Evolutionary conservation across 2,888 invertebrate genomes (phyloP), one percentile per base, ranked within the genome.

Genomic region (Caenorhabditis sinica): DNA sequence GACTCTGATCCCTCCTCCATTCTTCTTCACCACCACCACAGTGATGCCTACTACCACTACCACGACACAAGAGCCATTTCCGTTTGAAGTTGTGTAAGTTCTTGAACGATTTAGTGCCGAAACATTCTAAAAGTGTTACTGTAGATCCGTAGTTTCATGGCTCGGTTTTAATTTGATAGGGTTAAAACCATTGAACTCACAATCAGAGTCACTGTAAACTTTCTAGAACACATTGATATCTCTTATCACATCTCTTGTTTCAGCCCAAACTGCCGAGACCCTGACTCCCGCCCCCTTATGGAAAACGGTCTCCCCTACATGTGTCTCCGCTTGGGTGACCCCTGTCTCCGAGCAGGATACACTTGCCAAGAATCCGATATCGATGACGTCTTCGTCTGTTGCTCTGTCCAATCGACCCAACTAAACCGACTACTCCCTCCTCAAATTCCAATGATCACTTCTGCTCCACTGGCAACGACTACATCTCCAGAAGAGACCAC

Each of bases 271-370:
- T 89, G 89, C 66, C 76, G 63, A 17, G 81, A 85, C 63, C 45
- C 65, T 0, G 82, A 82, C 9, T 72, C 76, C 11, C 69, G 60
- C 30, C 85, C 86, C 0, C 75, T 89, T 2, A 68, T 82, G 2
- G 53, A 71, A 4, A 79, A 85, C 36, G 84, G 80, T 11, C 72
- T 80, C 4, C 82, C 81, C 20, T 49, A 86, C 76, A 74, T 76
- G 49, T 89, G 89, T 76, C 71, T 83, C 6, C 79, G 82, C n/a
- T 43, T 82, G 0, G 89, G 86, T 36, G 84, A 83, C 1, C 81
- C 85, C 0, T 89, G 89, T 63, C 86, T 77, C 9, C 73, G 76
- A 43, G 79, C 68, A 13, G 87, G 87, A n/a, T 88, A 80, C 68
- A 82, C 81, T 15, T 89, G 89, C 23, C 87, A 87, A 56, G 56